Percentiles rank a stretch among this genome's conserved stretches.
phyloP scores from a whole-genome alignment of 2,113 vertebrate species.

The Tachycineta bicolor region DNA sequence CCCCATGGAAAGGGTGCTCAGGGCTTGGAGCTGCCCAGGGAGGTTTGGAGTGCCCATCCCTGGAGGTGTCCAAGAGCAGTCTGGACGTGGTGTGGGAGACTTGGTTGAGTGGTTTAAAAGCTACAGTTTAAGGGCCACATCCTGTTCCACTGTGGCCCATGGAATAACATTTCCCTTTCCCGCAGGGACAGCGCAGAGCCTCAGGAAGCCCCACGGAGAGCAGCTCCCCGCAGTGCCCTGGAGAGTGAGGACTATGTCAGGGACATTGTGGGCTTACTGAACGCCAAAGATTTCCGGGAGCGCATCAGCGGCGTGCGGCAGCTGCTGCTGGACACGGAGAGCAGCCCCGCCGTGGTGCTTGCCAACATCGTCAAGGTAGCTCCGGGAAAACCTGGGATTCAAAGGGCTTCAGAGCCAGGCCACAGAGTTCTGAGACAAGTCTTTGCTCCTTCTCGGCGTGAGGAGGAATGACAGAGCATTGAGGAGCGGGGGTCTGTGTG shows the following conservation, averaged over 20 bases:
- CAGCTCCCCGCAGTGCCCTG: constrained; percentile 75
- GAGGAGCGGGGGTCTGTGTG: neutral
- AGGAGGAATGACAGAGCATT: neutral
- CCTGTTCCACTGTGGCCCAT: rapidly evolving
- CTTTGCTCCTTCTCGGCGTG: neutral
- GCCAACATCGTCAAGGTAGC: constrained; percentile 86
- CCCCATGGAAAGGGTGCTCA: neutral
- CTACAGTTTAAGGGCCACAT: neutral
- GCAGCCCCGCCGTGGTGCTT: constrained; percentile 81
- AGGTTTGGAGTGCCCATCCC: neutral
- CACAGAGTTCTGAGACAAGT: neutral
- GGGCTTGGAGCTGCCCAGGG: neutral
- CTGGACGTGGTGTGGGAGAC: neutral
- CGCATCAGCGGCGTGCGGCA: constrained; percentile 87
- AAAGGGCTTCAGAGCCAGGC: neutral
- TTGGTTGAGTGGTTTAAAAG: neutral
- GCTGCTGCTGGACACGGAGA: constrained; percentile 82
- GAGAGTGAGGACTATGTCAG: constrained; percentile 86
- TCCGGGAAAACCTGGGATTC: rapidly evolving
- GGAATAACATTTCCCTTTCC: neutral
- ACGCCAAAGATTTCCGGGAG: constrained; percentile 89
- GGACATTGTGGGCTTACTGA: constrained; percentile 77
- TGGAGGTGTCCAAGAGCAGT: neutral
- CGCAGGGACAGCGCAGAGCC: constrained; percentile 76
- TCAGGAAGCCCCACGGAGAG: constrained; percentile 63